phyloP scores from a whole-genome alignment of 1,140 invertebrate genomes.

The Microplitis demolitor region DNA sequence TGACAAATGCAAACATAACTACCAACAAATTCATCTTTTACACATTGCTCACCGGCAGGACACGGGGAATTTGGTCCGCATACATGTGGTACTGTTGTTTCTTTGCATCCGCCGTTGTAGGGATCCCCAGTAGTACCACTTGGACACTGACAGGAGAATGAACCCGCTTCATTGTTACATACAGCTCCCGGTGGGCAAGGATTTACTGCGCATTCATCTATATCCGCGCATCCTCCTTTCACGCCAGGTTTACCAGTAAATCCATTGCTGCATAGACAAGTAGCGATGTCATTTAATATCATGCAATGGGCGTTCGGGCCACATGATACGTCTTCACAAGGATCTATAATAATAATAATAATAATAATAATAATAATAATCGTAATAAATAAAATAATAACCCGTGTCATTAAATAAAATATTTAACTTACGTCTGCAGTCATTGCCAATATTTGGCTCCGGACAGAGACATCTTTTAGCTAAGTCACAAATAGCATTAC shows the following conservation, averaged over 20 bases:
- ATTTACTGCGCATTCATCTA: conserved; percentile 79
- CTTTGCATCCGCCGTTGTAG: conserved; percentile 72
- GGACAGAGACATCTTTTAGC: conserved; percentile 83
- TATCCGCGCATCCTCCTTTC: conserved; percentile 80
- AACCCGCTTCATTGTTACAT: conserved; percentile 86
- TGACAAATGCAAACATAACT: conserved; percentile 86
- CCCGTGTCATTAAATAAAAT: background rate
- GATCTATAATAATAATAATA: conserved; percentile 67
- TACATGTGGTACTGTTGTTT: conserved; percentile 66
- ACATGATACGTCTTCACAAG: conserved; percentile 84
- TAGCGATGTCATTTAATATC: conserved; percentile 79
- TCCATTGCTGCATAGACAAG: conserved; percentile 81
- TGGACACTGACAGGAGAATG: conserved; percentile 87
- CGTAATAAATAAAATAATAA: background rate
- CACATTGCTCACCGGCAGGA: conserved; percentile 81
- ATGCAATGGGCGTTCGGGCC: conserved; percentile 89
- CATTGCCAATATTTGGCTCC: conserved; percentile 87
- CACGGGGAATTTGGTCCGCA: conserved; percentile 80
- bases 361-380: conserved; percentile 31
- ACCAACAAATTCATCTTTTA: conserved; percentile 73
- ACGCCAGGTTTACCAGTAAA: conserved; percentile 73
- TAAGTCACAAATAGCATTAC: conserved; percentile 84
- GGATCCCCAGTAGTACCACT: conserved; percentile 73
- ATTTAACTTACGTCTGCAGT: conserved; percentile 81
- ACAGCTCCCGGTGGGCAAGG: conserved; percentile 83